phyloP scores from a whole-genome alignment of 2,888 invertebrate genomes.

The Parnassius orleans region DNA sequence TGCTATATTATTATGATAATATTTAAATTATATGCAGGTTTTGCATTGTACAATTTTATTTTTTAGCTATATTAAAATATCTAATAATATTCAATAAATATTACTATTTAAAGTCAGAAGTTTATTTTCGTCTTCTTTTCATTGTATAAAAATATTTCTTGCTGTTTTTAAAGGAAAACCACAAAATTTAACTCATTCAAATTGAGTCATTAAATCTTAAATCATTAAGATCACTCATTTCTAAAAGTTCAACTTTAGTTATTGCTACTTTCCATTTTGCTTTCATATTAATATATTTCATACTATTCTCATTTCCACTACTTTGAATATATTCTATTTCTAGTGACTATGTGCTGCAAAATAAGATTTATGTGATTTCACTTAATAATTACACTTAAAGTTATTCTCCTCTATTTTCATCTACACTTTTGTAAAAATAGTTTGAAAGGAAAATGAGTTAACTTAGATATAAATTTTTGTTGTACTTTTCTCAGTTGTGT shows the following conservation, averaged over 20 bases:
- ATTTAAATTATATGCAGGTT: conserved; percentile 74
- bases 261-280: conserved; percentile 20
- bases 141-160: conserved; percentile 51
- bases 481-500: conserved; percentile 78
- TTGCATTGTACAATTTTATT: conserved; percentile 80
- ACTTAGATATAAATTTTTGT: conserved; percentile 64
- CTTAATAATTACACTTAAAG: conserved; percentile 49
- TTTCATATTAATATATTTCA: conserved; percentile 17
- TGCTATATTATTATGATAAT: conserved; percentile 64
- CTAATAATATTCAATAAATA: conserved; percentile 77
- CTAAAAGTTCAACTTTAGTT: background rate
- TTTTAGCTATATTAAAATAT: conserved; percentile 74
- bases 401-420: conserved; percentile 65
- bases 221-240: conserved; percentile 10
- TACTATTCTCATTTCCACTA: conserved; percentile 18
- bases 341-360: conserved; percentile 42
- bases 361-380: conserved; percentile 54
- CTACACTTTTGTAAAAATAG: conserved; percentile 62
- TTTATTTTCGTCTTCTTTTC: conserved; percentile 64
- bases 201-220: conserved; percentile 20
- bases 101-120: conserved; percentile 71
- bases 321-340: conserved; percentile 20
- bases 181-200: conserved; percentile 41
- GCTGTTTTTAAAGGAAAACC: conserved; percentile 31
- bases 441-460: conserved; percentile 61